These are phyloP conservation scores for Climacteris rufus DNA, from an alignment of 2,113 vertebrate genomes.

Conservation along the genomic window DNA sequence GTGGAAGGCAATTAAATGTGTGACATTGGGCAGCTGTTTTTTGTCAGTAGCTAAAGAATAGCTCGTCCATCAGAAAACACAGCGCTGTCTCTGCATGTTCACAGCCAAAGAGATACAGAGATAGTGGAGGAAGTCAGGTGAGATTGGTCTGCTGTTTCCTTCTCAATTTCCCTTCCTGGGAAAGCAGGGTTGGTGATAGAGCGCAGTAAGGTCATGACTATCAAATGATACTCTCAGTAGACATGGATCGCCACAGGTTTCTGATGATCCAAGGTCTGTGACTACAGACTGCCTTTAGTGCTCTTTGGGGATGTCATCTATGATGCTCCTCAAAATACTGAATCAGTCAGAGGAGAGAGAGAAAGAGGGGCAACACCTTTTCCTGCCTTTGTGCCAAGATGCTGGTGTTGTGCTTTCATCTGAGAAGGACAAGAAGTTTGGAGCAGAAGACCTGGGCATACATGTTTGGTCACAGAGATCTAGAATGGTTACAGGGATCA, in stretches of 20 bases:
- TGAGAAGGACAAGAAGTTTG: fast-evolving
- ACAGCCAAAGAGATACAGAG: not conserved
- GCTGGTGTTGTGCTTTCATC: not conserved
- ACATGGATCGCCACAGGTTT: not conserved
- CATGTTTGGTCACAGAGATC: fast-evolving
- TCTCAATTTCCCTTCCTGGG: not conserved
- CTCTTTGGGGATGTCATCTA: not conserved
- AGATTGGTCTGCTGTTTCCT: not conserved
- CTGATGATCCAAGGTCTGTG: not conserved
- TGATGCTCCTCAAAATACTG: not conserved
- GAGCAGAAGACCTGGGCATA: not conserved
- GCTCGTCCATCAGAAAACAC: not conserved
- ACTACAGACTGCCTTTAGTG: not conserved
- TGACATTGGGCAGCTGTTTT: not conserved
- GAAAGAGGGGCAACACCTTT: not conserved
- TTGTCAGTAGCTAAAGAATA: not conserved
- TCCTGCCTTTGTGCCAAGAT: not conserved
- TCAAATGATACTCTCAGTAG: not conserved
- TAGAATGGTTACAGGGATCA: not conserved
- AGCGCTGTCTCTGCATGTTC: not conserved
- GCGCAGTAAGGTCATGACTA: not conserved
- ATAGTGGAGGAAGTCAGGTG: not conserved
- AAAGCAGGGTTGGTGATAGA: not conserved
- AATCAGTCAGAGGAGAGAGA: not conserved
- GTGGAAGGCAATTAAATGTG: not conserved